A percentile compares a stretch with the other conserved stretches of the same genome.
These are phyloP conservation scores for Dicrurus megarhynchus DNA, from an alignment of 2,113 vertebrate species.

Conservation along the genomic window DNA sequence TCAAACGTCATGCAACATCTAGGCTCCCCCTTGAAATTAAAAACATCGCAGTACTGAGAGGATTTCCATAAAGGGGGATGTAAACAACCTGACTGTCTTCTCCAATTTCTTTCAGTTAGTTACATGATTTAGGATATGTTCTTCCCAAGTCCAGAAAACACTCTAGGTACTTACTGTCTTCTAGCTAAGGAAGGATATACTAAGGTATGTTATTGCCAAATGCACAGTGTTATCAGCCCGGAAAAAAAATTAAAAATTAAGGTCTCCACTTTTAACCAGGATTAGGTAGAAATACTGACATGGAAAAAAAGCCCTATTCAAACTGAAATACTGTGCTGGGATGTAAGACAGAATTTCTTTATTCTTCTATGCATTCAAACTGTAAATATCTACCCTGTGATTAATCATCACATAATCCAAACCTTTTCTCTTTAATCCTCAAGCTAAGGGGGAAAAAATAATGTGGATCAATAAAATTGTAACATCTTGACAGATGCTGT, in stretches of 20 bases:
- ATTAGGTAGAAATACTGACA: slow-evolving; percentile 24
- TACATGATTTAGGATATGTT: background rate
- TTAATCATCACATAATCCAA: slow-evolving; percentile 23
- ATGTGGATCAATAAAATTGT: background rate
- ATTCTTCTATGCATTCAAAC: background rate
- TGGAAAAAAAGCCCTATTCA: background rate
- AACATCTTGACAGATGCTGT: background rate
- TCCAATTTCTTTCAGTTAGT: slow-evolving; percentile 13
- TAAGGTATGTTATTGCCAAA: slow-evolving; percentile 3
- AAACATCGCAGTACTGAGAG: slow-evolving; percentile 4
- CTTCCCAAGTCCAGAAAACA: background rate
- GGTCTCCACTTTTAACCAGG: background rate
- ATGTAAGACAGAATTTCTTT: background rate
- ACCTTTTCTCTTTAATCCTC: slow-evolving; percentile 5
- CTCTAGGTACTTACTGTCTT: background rate
- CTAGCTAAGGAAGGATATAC: background rate
- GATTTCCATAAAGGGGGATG: slow-evolving; percentile 12
- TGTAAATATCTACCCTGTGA: slow-evolving; percentile 14
- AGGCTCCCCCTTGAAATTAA: slow-evolving; percentile 30
- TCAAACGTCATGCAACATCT: slow-evolving; percentile 42
- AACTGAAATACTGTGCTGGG: background rate
- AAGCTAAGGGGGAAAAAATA: slow-evolving; percentile 25
- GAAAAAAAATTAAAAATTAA: background rate
- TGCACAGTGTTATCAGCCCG: background rate
- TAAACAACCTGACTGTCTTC: slow-evolving; percentile 19